Base-by-base conservation (phyloP, 2,797 vertebrate species). In the Simalia tracyae region DNA sequence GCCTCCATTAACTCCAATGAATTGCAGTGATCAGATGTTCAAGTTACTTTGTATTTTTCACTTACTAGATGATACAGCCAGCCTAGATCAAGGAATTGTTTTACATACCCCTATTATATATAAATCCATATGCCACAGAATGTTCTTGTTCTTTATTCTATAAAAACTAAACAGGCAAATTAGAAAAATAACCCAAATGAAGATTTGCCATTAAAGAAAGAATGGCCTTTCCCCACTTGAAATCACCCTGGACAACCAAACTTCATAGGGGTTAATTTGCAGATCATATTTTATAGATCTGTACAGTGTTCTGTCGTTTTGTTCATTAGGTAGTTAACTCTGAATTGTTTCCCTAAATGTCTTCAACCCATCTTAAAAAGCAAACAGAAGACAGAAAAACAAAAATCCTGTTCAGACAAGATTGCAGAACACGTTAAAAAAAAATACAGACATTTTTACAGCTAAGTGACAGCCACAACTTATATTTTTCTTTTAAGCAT, bases 381-480 rank as follows among this genome's bases (percentile, higher is more conserved):
- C 84, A 88, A 91, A 57, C 60, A 64, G 36, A 89, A 17, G 50
- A 85, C 24, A 54, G 50, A 54, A 54, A 54, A 54, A 54, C 19
- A 81, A 26, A 84, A 50, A 84, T 46, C 8, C 24, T 31, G 36
- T 57, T 57, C 31, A 14, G 76, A 31, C 28, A 19, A 50, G 26
- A 31, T 10, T 5, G 3, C 76, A 9, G 17, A 17, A 61, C 92
- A 86, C 86, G 92, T 24, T 64, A 46, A 9, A 22, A 26, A 86
- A 26, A 86, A 57, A 91, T 81, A n/a, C 85, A 66, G 91, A n/a
- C 56, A 54, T 28, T 46, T 54, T 86, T 89, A 93, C 88, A 0
- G 1, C 81, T 92, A 88, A 90, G 88, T 88, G 63, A 93, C 91
- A 94, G 1, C 91, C 91, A 91, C 84, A 86, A 7, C 89, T 15